A percentile compares a stretch with the other conserved stretches of the same genome.
Conservation (phyloP, 2,888 invertebrate species). For the Lydus trimaculatus region DNA sequence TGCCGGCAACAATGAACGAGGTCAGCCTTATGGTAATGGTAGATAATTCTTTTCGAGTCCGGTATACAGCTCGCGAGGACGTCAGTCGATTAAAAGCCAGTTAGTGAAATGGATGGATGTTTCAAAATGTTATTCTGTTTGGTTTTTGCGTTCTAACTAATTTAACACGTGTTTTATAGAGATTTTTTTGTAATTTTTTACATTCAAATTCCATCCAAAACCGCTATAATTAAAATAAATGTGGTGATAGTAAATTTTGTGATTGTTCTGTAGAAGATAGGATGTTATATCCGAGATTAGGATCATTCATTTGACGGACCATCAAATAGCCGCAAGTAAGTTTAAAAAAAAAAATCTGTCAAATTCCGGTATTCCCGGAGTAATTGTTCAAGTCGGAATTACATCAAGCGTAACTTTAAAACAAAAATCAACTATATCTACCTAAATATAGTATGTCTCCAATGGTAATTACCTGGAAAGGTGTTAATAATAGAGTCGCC, state of each 20-base stretch:
- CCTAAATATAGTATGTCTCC: neutral
- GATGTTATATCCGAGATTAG: neutral
- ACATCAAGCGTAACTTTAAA: neutral
- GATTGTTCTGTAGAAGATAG: neutral
- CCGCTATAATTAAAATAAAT: neutral
- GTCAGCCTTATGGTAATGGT: conserved; percentile 32
- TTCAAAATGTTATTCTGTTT: conserved; percentile 9
- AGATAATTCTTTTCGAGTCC: conserved; percentile 32
- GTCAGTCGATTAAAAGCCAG: conserved; percentile 30
- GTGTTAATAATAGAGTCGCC: neutral
- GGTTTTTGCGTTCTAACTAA: neutral
- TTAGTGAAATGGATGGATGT: conserved; percentile 27
- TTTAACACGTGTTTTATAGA: neutral
- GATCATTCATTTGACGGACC: neutral
- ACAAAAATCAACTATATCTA: neutral
- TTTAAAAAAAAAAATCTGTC: neutral
- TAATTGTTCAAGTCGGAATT: neutral
- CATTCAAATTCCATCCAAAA: too few species aligned
- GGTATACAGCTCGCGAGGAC: conserved; percentile 20
- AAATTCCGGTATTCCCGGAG: neutral
- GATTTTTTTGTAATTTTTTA: neutral
- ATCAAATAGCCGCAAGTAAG: conserved; percentile 1
- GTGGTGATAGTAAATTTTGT: neutral
- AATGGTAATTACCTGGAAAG: neutral
- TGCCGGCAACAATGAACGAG: conserved; percentile 42